Evolutionary conservation across 2,113 vertebrate species (phyloP).

Genomic region (Chaetops frenatus): DNA sequence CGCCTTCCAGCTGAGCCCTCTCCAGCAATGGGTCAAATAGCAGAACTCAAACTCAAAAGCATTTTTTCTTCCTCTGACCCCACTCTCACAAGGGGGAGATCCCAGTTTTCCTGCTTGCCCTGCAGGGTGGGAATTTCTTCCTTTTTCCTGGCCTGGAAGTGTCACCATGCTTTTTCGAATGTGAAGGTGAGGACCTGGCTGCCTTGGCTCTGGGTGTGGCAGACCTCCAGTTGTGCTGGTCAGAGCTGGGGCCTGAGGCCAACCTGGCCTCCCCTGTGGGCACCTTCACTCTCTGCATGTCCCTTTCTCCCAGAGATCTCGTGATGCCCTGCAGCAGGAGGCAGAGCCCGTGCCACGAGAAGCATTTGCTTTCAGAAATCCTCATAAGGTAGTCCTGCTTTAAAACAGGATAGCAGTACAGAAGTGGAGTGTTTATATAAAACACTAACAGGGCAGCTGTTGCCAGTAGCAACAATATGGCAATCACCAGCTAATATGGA

Average conservation of each 20-base stretch:
- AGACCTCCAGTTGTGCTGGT: background rate
- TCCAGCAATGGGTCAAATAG: background rate
- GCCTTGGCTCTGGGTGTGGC: background rate
- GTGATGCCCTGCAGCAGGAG: background rate
- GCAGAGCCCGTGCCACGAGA: background rate
- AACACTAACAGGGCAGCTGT: slow-evolving; percentile 19
- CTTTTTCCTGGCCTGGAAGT: background rate
- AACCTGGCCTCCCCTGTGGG: background rate
- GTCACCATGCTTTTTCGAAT: background rate
- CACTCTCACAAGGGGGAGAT: background rate
- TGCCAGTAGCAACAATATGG: slow-evolving; percentile 47
- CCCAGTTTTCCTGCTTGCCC: background rate
- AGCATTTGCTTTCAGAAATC: background rate
- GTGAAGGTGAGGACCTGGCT: background rate
- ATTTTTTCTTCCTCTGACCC: background rate
- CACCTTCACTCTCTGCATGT: accelerated
- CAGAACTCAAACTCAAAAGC: background rate
- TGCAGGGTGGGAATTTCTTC: background rate
- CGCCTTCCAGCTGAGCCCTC: background rate
- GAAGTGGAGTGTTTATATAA: slow-evolving; percentile 28
- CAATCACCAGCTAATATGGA: slow-evolving; percentile 43
- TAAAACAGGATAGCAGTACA: background rate
- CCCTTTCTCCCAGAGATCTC: background rate
- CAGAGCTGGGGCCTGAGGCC: accelerated
- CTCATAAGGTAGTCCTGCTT: slow-evolving; percentile 4